phyloP scores from a whole-genome alignment of 1,140 invertebrate species.

The Drosophila busckii region DNA sequence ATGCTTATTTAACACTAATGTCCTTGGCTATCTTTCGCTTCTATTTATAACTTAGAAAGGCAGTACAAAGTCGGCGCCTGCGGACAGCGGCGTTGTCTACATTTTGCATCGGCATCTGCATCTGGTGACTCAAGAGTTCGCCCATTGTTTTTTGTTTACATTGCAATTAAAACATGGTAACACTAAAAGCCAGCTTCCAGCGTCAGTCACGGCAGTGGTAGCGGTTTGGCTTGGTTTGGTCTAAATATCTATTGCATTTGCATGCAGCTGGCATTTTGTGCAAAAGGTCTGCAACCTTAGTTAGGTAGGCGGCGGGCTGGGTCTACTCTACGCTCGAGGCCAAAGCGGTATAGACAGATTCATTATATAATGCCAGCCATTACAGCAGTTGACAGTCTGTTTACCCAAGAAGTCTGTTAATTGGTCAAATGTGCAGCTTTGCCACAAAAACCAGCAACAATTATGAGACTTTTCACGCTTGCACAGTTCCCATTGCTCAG shows the following conservation, averaged over 20 bases:
- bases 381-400: conserved; percentile 45
- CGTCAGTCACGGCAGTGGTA: conserved; percentile 32
- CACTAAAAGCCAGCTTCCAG: conserved; percentile 43
- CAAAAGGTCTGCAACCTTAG: conserved; percentile 44
- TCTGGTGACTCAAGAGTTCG: too few species aligned
- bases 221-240: conserved; percentile 23
- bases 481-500: conserved; percentile 36
- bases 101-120: too few species aligned
- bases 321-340: conserved; percentile 30
- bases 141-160: conserved; percentile 59
- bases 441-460: conserved; percentile 31
- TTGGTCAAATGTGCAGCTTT: conserved; percentile 47
- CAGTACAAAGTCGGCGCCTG: too few species aligned
- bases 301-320: conserved; percentile 40
- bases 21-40: too few species aligned
- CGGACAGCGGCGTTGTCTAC: too few species aligned
- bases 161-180: conserved; percentile 62
- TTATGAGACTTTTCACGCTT: conserved; percentile 68
- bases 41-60: too few species aligned
- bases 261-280: conserved; percentile 66
- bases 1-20: too few species aligned
- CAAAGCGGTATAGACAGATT: conserved; percentile 33
- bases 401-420: conserved; percentile 64
- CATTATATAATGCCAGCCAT: conserved; percentile 61
- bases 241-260: conserved; percentile 51